Base-by-base conservation (phyloP, 2,888 invertebrate genomes). In the Sussaba pulchella region DNA sequence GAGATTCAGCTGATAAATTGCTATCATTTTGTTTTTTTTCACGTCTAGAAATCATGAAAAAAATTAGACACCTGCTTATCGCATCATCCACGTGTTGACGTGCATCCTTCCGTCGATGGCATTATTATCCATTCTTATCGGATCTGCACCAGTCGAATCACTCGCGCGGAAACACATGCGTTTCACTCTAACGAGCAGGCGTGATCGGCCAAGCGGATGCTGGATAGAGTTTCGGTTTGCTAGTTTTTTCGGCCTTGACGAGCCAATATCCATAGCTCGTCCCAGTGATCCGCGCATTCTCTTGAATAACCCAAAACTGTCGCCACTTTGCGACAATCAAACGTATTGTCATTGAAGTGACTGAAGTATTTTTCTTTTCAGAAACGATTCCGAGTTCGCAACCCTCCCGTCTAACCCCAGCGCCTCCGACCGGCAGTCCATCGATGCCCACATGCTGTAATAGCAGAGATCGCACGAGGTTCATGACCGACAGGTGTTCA, bases 401-500 rank as follows among this genome's bases (percentile, higher is more conserved):
- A 24, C 9, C 31, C 47, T 52, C 69, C 81, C 69, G 57, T 57
- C 31, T 6, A 2, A 2, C 31, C 31, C 6, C 2, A 2, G 31
- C 6, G 31, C 6, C 31, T 31, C 2, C 64, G 54, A 41, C 57
- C 36, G 31, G 45, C 50, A 77, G 69, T 61, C 52, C 70, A 74
- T 73, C 77, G 64, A 70, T 66, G 57, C 47, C 39, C 43, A 17
- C 50, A 31, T 71, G 24, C 31, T 26, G 31, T 45, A 31, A 64
- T 57, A 31, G n/a, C 9, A n/a, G n/a, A 41, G 75, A 80, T 63
- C 64, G 47, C 47, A 50, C 41, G 59, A 73, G 17, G 77, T 77
- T 77, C 73, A 52, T 69, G 43, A 17, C 50, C 19, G 59, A 77
- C 81, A 81, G 81, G 81, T 81, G 81, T 77, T 70, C 50, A 66